A percentile compares a stretch with the other conserved stretches of the same genome.
These are phyloP conservation scores for Thalpophila matura DNA, from an alignment of 2,888 invertebrate species.

Conservation along the genomic window DNA sequence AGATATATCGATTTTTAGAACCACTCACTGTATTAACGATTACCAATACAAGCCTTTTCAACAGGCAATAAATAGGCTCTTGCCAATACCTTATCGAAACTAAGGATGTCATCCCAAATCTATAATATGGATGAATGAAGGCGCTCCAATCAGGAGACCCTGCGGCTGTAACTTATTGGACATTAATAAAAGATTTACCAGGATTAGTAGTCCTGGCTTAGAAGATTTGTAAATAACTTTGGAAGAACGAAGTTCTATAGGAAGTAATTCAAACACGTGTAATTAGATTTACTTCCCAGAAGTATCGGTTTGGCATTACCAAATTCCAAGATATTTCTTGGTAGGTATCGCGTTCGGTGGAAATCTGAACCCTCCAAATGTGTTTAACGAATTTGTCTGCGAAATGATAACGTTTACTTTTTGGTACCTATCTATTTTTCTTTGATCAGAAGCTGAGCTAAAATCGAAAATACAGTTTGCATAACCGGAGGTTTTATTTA, in stretches of 20 bases:
- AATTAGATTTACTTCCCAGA: background rate
- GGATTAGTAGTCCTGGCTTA: no score
- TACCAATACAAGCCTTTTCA: background rate
- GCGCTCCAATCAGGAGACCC: no score
- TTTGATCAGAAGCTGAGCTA: no score
- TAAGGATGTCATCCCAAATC: background rate
- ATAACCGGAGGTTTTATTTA: background rate
- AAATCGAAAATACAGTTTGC: background rate
- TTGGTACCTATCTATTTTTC: no score
- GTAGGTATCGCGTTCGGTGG: background rate
- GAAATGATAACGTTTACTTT: no score
- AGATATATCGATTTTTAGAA: background rate
- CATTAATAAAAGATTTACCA: no score
- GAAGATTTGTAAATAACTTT: slow-evolving; percentile 1
- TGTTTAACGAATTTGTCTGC: background rate
- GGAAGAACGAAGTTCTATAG: background rate
- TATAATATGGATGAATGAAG: no score
- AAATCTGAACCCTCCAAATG: background rate
- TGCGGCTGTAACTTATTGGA: no score
- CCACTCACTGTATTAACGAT: background rate
- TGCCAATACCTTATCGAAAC: background rate
- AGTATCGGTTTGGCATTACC: background rate
- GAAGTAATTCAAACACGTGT: background rate
- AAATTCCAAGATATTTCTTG: background rate
- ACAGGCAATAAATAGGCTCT: background rate